A percentile compares a stretch with the other conserved stretches of the same genome.
Evolutionary conservation across 2,113 vertebrate species (phyloP).

Genomic region (Mugil cephalus): DNA sequence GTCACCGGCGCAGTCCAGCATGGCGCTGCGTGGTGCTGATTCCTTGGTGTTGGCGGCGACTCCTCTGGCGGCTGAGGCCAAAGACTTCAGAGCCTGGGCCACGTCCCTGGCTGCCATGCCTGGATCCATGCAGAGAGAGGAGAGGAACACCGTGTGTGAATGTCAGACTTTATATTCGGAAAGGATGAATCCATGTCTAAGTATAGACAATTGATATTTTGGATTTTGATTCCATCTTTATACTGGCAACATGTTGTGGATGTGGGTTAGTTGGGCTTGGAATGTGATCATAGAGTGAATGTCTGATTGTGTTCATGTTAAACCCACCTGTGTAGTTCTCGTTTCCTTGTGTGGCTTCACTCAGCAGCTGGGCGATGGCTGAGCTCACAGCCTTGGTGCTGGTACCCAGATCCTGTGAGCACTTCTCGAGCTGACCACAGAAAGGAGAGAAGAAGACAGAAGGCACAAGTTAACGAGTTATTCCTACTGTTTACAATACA

Average conservation of each 20-base stretch:
- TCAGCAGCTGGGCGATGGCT: constrained; percentile 92
- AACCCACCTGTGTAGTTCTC: constrained; percentile 96
- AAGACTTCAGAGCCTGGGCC: constrained; percentile 91
- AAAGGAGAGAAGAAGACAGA: neutral
- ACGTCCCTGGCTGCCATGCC: constrained; percentile 96
- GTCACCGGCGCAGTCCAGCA: constrained; percentile 91
- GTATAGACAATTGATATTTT: too few relatives aligned
- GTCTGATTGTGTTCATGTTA: neutral
- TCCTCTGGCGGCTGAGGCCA: constrained; percentile 91
- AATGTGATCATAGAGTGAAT: too few relatives aligned
- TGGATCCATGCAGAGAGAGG: constrained; percentile 54
- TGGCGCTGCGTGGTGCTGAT: constrained; percentile 85
- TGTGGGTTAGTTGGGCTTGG: too few relatives aligned
- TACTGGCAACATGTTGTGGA: too few relatives aligned
- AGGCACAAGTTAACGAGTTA: too few relatives aligned
- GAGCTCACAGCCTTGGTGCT: constrained; percentile 97
- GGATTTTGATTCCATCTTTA: too few relatives aligned
- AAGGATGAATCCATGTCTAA: too few relatives aligned
- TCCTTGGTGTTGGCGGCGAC: constrained; percentile 91
- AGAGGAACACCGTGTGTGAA: neutral
- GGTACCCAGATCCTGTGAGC: constrained; percentile 93
- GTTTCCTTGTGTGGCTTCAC: constrained; percentile 96
- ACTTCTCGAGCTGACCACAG: constrained; percentile 91
- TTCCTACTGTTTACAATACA: too few relatives aligned
- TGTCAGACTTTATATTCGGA: neutral